These are phyloP conservation scores for Pterobdella sp. DNA, from an alignment of 2,888 invertebrate genomes.

Conservation along the genomic window DNA sequence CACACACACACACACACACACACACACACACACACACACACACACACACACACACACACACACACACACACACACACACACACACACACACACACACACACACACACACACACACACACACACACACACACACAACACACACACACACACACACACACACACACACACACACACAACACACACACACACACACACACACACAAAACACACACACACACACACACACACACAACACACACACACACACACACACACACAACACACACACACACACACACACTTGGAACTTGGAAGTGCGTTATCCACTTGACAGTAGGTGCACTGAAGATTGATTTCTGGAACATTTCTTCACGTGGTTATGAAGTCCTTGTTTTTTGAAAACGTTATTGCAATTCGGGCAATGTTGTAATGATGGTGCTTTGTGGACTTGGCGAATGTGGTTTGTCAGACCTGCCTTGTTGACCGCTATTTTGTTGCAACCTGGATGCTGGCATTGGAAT, in stretches of 20 bases:
- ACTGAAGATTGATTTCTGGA: too few relatives aligned
- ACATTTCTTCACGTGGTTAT: too few relatives aligned
- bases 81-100: constrained; percentile 10
- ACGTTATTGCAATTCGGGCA: too few relatives aligned
- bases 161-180: constrained; percentile 13
- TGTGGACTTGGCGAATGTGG: too few relatives aligned
- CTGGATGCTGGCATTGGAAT: too few relatives aligned
- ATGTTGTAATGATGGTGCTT: too few relatives aligned
- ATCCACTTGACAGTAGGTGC: too few relatives aligned
- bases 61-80: constrained; percentile 12
- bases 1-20: constrained; percentile 17
- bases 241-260: constrained; percentile 12
- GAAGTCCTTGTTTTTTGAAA: too few relatives aligned
- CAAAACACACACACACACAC: constrained; percentile 12
- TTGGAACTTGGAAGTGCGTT: too few relatives aligned
- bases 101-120: constrained; percentile 14
- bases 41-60: constrained; percentile 25
- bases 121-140: constrained; percentile 25
- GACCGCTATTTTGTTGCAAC: too few relatives aligned
- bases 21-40: constrained; percentile 22
- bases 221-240: constrained; percentile 19
- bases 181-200: constrained; percentile 23
- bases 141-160: constrained; percentile 23
- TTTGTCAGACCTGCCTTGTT: too few relatives aligned
- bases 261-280: constrained; percentile 7